These are phyloP conservation scores for Cygnus atratus DNA, from an alignment of 2,113 vertebrate genomes.

Conservation along the genomic window DNA sequence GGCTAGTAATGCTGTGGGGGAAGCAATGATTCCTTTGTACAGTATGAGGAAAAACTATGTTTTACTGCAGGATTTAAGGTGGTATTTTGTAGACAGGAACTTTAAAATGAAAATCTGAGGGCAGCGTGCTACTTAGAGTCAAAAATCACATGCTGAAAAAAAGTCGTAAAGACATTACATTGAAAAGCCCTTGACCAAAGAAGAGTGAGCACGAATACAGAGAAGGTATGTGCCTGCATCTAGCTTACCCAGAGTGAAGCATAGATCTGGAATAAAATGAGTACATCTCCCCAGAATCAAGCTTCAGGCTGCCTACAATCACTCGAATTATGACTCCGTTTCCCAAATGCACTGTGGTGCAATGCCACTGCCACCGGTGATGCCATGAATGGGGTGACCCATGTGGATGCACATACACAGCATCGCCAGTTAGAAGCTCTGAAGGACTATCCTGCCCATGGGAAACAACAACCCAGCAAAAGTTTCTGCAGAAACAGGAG, in stretches of 20 bases:
- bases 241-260: not conserved
- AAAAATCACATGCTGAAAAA: not conserved
- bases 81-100: not conserved
- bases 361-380: not conserved
- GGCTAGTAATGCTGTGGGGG: not conserved
- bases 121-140: not conserved
- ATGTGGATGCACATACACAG: rapidly evolving
- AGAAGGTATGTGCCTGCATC: not conserved
- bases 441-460: not conserved
- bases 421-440: not conserved
- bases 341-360: not conserved
- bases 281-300: not conserved
- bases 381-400: not conserved
- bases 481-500: not conserved
- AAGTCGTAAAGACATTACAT: not conserved
- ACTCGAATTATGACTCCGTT: not conserved
- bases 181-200: not conserved
- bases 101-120: not conserved
- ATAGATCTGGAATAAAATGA: not conserved
- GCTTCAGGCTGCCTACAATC: not conserved
- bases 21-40: not conserved
- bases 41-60: rapidly evolving
- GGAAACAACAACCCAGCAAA: not conserved
- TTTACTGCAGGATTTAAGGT: not conserved
- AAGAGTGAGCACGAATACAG: not conserved